Base-by-base conservation (phyloP, 2,888 invertebrate species). In the Hemithea aestivaria region DNA sequence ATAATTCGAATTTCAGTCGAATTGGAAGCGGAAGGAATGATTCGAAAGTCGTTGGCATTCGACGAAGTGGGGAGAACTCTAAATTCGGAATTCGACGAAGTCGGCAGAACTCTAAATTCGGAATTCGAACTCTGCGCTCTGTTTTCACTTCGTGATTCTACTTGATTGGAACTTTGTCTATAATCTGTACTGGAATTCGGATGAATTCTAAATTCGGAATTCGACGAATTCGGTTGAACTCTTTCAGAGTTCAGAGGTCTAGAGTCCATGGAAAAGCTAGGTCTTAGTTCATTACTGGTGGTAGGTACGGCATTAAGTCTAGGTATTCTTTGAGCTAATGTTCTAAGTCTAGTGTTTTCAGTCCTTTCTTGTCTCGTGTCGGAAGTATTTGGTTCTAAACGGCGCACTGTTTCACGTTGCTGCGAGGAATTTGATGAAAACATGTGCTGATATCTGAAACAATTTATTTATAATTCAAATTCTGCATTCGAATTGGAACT, bases 391-490 rank as follows among this genome's bases (percentile, higher is more conserved):
- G 66, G 68, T 0, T 74, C 68, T 2, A 62, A 20, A 24, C 74
- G 49, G n/a, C 65, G 24, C 1, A 20, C 9, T 6, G 25, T n/a
- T 3, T 36, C 40, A 10, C 40, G 35, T 10, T 20, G 31, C 7
- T 20, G 31, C 1, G 8, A 8, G 1, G 58, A 57, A 34, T 55
- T 66, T 0, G 69, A 61, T 0, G 76, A 59, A 44, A 85, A 82
- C 81, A 87, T 80, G 51, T 87, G 84, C 34, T 83, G 83, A 53
- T 81, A 54, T 28, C 53, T 53, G 48, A n/a, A 20, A 40, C 5
- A 10, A 5, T 2, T 20, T 20, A 25, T 25, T 12, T 7, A 11
- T n/a, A 6, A 20, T 20, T 6, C n/a, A 11, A 7, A 2, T 9
- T 2, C 16, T 16, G 2, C 20, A n/a, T n/a, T n/a, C n/a, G n/a